Percentiles rank a stretch among this genome's conserved stretches.
These are phyloP conservation scores for Dorcus hopei DNA, from an alignment of 2,888 invertebrate species.

Conservation along the genomic window DNA sequence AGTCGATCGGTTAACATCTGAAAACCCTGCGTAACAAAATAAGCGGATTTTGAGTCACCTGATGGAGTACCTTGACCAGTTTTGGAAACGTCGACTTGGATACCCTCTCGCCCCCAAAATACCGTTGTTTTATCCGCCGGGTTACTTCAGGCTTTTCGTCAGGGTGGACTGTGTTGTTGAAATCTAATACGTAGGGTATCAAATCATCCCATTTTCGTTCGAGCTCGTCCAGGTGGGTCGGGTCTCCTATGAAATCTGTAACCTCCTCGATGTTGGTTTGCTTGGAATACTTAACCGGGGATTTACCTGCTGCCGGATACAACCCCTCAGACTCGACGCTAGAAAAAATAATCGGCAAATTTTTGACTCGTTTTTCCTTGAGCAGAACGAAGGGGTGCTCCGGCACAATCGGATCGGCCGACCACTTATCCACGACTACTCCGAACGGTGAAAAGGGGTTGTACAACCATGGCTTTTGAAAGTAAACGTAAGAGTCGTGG, in stretches of 20 bases:
- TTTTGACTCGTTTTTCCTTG: slow-evolving; percentile 57
- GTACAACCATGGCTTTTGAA: slow-evolving; percentile 55
- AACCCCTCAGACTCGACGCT: slow-evolving; percentile 71
- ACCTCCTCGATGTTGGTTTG: background rate
- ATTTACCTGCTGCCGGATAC: slow-evolving; percentile 65
- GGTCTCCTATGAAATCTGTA: slow-evolving; percentile 39
- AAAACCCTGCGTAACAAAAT: slow-evolving; percentile 10
- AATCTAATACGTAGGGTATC: slow-evolving; percentile 45
- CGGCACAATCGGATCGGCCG: slow-evolving; percentile 61
- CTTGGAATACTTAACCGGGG: background rate
- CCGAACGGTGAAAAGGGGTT: slow-evolving; percentile 72
- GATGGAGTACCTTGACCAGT: slow-evolving; percentile 25
- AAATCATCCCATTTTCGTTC: slow-evolving; percentile 42
- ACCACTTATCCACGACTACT: slow-evolving; percentile 63
- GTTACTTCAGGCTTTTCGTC: slow-evolving; percentile 30
- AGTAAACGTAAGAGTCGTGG: background rate
- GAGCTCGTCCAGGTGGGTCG: slow-evolving; percentile 35
- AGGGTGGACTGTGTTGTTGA: slow-evolving; percentile 39
- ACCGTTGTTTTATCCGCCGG: slow-evolving; percentile 39
- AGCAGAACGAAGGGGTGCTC: slow-evolving; percentile 64
- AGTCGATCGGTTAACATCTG: slow-evolving; percentile 65
- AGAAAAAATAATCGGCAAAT: slow-evolving; percentile 68
- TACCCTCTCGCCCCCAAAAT: slow-evolving; percentile 38
- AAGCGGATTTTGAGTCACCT: no score
- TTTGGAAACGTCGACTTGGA: slow-evolving; percentile 33